A percentile compares a stretch with the other conserved stretches of the same genome.
phyloP scores from a whole-genome alignment of 2,888 invertebrate genomes.

The Chrysodeixis includens region DNA sequence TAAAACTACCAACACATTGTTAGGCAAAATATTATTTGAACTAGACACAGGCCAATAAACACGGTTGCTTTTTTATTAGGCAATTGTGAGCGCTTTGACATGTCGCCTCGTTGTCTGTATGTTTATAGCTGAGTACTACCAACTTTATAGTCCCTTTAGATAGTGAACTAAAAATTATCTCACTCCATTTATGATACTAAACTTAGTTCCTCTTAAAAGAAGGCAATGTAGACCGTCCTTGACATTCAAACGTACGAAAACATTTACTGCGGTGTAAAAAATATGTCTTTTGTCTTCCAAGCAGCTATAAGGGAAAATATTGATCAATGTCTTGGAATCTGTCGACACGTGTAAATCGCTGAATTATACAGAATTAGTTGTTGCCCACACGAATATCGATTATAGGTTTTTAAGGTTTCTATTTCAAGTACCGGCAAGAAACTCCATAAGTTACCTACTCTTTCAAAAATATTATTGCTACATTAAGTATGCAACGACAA shows the following conservation, averaged over 20 bases:
- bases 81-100: conserved; percentile 27
- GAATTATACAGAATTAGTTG: too few relatives aligned
- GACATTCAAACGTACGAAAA: conserved; percentile 29
- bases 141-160: conserved; percentile 36
- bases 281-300: conserved; percentile 16
- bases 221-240: conserved; percentile 22
- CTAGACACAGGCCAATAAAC: conserved; percentile 24
- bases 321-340: neutral
- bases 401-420: too few relatives aligned
- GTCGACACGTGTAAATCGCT: too few relatives aligned
- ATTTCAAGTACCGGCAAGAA: too few relatives aligned
- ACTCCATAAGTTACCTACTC: too few relatives aligned
- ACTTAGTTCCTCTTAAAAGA: conserved; percentile 9
- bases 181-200: conserved; percentile 23
- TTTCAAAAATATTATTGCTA: too few relatives aligned
- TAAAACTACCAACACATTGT: neutral
- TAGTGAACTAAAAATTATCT: conserved; percentile 34
- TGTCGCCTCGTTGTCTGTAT: conserved; percentile 45
- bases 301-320: conserved; percentile 20
- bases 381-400: too few relatives aligned
- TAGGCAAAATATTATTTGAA: conserved; percentile 21
- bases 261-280: conserved; percentile 26
- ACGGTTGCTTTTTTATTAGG: conserved; percentile 30
- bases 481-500: too few relatives aligned
- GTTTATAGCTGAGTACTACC: conserved; percentile 26